These are phyloP conservation scores for Silurus meridionalis DNA, from an alignment of 2,113 vertebrate genomes.

Conservation along the genomic window DNA sequence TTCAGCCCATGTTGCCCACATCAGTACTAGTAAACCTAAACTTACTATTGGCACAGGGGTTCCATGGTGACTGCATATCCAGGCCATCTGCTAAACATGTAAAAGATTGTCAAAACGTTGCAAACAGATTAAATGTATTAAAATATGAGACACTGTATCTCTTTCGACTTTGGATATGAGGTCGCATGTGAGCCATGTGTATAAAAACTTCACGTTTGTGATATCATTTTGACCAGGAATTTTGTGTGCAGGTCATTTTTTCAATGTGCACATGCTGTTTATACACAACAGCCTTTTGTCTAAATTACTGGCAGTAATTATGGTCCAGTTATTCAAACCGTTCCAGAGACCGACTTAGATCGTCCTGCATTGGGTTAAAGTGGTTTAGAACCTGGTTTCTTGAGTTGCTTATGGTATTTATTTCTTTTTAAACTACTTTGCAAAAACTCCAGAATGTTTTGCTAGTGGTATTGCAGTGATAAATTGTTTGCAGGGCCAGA, in stretches of 20 bases:
- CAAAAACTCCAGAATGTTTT: not conserved
- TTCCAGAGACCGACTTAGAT: not conserved
- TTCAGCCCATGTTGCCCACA: conserved; percentile 50
- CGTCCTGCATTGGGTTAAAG: not conserved
- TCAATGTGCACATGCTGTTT: conserved; percentile 17
- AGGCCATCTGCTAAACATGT: conserved; percentile 48
- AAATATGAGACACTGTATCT: not conserved
- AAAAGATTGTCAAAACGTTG: not conserved
- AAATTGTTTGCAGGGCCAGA: not conserved
- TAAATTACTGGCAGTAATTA: conserved; percentile 23
- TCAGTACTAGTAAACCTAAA: conserved; percentile 54
- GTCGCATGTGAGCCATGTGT: not conserved
- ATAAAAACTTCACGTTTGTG: not conserved
- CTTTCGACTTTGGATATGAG: not conserved
- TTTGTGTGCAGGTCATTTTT: not conserved
- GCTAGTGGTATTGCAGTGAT: not conserved
- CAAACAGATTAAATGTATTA: not conserved
- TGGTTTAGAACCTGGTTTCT: conserved; percentile 9
- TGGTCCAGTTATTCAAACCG: conserved; percentile 23
- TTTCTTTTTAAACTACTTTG: not conserved
- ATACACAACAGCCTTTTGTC: not conserved
- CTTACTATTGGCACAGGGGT: not conserved
- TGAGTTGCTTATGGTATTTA: not conserved
- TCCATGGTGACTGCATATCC: conserved; percentile 4
- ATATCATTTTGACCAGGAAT: not conserved